Percentiles rank a stretch among this genome's conserved stretches.
These are phyloP conservation scores for Protonibea diacanthus DNA, from an alignment of 2,797 vertebrate species.

Conservation along the genomic window DNA sequence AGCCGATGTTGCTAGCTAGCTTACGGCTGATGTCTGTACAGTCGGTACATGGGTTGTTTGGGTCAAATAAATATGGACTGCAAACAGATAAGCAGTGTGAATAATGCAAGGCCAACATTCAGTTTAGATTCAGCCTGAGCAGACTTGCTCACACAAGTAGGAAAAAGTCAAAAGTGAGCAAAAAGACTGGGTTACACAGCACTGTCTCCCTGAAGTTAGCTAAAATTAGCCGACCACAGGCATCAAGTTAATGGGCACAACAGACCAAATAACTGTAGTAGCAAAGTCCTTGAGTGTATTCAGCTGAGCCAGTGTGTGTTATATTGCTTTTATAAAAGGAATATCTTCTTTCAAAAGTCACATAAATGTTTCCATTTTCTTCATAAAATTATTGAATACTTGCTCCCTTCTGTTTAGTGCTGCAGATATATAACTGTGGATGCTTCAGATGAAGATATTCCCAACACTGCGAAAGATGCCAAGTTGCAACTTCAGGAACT, in stretches of 20 bases:
- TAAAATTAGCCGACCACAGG: not conserved
- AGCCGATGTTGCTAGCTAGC: not conserved
- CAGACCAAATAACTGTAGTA: not conserved
- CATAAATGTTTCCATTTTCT: conserved; percentile 19
- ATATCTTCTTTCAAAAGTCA: conserved; percentile 16
- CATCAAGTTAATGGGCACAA: not conserved
- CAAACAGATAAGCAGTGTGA: too few species aligned
- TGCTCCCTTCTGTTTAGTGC: conserved; percentile 16
- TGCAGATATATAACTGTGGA: conserved; percentile 12
- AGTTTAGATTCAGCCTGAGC: not conserved
- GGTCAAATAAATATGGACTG: not conserved
- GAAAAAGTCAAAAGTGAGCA: not conserved
- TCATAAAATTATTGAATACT: conserved; percentile 5
- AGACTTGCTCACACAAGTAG: not conserved
- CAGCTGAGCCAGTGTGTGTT: not conserved
- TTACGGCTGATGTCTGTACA: not conserved
- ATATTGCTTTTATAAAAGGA: not conserved
- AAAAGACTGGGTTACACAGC: not conserved
- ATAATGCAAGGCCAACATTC: not conserved
- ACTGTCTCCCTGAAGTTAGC: not conserved
- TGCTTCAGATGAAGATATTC: conserved; percentile 26
- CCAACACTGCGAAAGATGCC: conserved; percentile 33
- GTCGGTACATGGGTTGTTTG: not conserved
- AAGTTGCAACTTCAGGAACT: conserved; percentile 39
- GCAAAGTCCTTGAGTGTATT: not conserved